Conservation (phyloP, 2,113 vertebrate genomes). For the Barbus barbus region DNA sequence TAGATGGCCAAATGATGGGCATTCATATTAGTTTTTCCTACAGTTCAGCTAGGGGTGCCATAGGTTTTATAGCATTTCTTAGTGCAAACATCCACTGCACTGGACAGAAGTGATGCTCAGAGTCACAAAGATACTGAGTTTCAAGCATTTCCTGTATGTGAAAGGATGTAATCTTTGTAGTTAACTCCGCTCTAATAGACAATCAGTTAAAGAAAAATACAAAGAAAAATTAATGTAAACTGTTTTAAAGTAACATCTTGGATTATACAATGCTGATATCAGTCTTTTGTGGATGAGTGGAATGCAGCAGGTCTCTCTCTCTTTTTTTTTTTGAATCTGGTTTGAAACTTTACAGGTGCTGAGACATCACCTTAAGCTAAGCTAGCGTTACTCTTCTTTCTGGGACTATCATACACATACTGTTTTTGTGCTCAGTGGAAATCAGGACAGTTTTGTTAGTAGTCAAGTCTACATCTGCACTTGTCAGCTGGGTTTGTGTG, state of each 20-base stretch:
- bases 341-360: slow-evolving; percentile 2
- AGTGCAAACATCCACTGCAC: background rate
- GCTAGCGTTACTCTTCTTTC: background rate
- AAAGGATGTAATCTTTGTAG: background rate
- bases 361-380: slow-evolving; percentile 14
- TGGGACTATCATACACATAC: too few relatives aligned
- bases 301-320: background rate
- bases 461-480: slow-evolving; percentile 29
- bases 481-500: slow-evolving; percentile 29
- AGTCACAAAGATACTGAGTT: background rate
- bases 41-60: background rate
- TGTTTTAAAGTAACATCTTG: background rate
- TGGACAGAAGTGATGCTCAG: background rate
- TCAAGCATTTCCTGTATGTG: background rate
- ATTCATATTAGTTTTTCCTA: background rate
- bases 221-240: too few relatives aligned
- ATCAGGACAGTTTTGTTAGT: slow-evolving; percentile 35
- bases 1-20: background rate
- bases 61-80: background rate
- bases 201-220: background rate
- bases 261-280: background rate
- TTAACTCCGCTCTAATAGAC: background rate
- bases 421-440: slow-evolving; percentile 25
- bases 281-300: background rate
- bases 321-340: background rate